Evolutionary conservation across 2,888 invertebrate species (phyloP), one percentile per base, ranked within the genome.

Genomic region (Sarcophaga subvicina): DNA sequence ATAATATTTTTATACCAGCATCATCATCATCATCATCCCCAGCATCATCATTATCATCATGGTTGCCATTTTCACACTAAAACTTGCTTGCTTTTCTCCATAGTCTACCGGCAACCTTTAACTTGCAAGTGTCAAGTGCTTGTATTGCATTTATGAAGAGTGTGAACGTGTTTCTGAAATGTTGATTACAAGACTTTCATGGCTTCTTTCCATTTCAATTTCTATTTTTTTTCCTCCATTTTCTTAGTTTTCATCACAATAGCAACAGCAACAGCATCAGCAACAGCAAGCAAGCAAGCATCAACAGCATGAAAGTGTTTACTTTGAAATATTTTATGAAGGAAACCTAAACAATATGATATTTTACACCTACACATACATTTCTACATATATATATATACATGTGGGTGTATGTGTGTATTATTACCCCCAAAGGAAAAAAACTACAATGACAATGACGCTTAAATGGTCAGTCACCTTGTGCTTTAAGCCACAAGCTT

Each of bases 381-480:
- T 25, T 17, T 17, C 17, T 8, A 25, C 49, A 14, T 49, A 54
- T 45, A 2, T 37, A 2, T 37, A 10, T 10, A 2, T 8, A 10
- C 22, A 22, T 22, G 22, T 37, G 37, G 3, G 10, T 2, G 2
- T 10, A 3, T 37, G 10, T 37, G 37, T 37, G 0, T 37, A 0
- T 37, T 37, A 37, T 37, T 37, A 10, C 0, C 5, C 54, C 17
- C 1, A 54, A 54, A 54, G 17, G 20, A 45, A 17, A 14, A 14
- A 63, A 71, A 79, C 71, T 54, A 79, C 71, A 79, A 64, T 79
- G 79, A 66, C 72, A 72, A 6, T 47, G 59, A 66, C 27, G 80
- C 80, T 71, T 80, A 72, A 72, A 80, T 72, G 80, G 80, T 80
- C 80, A 70, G 72, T 80, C 80, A 80, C 66, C 80, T 71, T 72